Percentiles rank a stretch among this genome's conserved stretches.
Conservation (phyloP, 2,113 vertebrate species). For the Ceyx cyanopectus region DNA sequence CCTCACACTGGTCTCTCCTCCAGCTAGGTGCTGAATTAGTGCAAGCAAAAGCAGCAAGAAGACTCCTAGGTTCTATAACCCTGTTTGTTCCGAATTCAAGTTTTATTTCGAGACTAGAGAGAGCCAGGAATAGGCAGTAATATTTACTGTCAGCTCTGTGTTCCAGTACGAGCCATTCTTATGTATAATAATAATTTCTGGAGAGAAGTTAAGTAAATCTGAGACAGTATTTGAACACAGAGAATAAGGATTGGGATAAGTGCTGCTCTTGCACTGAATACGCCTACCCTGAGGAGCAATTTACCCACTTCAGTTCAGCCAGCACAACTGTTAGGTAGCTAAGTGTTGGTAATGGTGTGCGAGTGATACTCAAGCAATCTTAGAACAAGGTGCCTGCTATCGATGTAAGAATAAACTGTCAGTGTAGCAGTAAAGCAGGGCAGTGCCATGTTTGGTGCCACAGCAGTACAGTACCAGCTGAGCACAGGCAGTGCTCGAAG, state of each 20-base stretch:
- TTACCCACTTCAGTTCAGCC: not conserved
- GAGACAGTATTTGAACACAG: not conserved
- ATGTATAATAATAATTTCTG: not conserved
- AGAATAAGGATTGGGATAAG: not conserved
- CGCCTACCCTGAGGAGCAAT: not conserved
- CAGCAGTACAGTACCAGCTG: not conserved
- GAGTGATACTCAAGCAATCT: not conserved
- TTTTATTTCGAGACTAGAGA: not conserved
- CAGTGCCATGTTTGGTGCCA: not conserved
- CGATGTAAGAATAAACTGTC: not conserved
- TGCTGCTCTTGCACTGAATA: not conserved
- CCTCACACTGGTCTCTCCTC: not conserved
- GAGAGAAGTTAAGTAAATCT: not conserved
- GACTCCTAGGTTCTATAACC: not conserved
- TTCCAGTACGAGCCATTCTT: not conserved
- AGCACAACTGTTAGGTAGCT: not conserved
- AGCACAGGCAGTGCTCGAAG: not conserved
- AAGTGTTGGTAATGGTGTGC: not conserved
- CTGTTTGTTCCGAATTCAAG: not conserved
- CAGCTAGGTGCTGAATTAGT: not conserved
- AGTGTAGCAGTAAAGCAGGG: not conserved
- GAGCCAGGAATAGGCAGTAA: not conserved
- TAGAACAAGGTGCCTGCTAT: not conserved
- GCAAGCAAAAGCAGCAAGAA: not conserved
- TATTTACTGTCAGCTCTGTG: not conserved